Base-by-base conservation (phyloP, 2,888 invertebrate genomes). In the Parelbella ahira region DNA sequence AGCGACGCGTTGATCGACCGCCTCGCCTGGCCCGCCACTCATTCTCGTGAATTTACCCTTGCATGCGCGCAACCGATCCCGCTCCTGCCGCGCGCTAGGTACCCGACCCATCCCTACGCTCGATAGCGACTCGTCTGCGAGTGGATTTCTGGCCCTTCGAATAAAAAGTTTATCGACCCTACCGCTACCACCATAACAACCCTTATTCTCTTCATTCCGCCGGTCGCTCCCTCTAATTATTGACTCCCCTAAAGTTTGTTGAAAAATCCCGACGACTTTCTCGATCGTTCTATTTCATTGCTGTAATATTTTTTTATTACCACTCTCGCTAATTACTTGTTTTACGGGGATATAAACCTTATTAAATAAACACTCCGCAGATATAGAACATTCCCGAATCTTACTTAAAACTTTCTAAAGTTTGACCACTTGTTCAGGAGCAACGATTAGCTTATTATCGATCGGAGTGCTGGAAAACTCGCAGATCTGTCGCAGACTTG, bases 151-250 rank as follows among this genome's bases (percentile, higher is more conserved):
- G 52, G 57, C 53, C 56, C 53, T 51, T 48, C 42, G 54, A 49
- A 53, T 37, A 55, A 54, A 67, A 82, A 84, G 76, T 82, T 81
- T 82, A 78, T 83, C 84, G 84, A 82, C 83, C 86, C 80, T 70
- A 54, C 55, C 64, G 56, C 60, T 63, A 57, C 71, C 60, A 69
- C 73, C 63, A 76, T 76, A 81, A 78, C 81, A 80, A 81, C 86
- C 86, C 84, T 82, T 80, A 79, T 76, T 80, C 77, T 71, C 70
- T 79, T 64, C 71, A 71, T 66, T 77, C 72, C 63, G 65, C 65
- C 69, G 64, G 72, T 78, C 76, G 80, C 80, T 78, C 84, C 84
- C 86, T 81, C 76, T 77, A 83, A 84, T 84, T 83, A 84, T 83
- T 76, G 71, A 76, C 79, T 82, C 83, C 84, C 86, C 83, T 76